phyloP scores from a whole-genome alignment of 2,797 vertebrate genomes.

The Channallabes apus region DNA sequence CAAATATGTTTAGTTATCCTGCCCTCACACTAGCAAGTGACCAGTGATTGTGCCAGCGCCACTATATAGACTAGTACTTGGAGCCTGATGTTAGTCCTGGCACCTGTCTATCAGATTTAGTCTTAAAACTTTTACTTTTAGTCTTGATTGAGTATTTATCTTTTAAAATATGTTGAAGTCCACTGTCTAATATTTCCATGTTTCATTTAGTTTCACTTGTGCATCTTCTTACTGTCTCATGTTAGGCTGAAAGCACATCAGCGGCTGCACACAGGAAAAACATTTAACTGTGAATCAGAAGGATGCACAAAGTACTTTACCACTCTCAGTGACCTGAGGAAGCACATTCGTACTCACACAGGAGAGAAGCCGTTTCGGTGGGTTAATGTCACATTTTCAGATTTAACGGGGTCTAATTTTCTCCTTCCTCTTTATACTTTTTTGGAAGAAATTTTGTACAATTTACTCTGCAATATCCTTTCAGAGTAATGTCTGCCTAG shows the following conservation, averaged over 20 bases:
- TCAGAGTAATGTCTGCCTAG: background rate
- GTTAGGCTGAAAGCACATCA: conserved; percentile 97
- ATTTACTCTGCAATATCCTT: background rate
- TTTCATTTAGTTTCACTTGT: background rate
- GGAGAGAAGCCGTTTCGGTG: conserved; percentile 99
- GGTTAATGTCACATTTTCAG: conserved; percentile 50
- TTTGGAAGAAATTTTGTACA: background rate
- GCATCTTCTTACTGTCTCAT: conserved; percentile 28
- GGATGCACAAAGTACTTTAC: conserved; percentile 99
- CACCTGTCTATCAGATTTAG: background rate
- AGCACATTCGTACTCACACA: conserved; percentile 98
- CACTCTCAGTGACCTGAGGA: conserved; percentile 98
- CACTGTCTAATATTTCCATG: too few species aligned
- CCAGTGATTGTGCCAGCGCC: background rate
- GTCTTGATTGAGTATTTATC: background rate
- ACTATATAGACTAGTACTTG: background rate
- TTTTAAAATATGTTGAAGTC: background rate
- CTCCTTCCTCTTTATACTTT: background rate
- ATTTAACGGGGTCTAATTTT: background rate
- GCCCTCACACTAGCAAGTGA: background rate
- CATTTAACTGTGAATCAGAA: conserved; percentile 99
- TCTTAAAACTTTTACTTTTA: background rate
- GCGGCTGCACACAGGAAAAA: conserved; percentile 98
- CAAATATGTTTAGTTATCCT: background rate
- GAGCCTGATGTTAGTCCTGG: background rate